These are phyloP conservation scores for Smutsia gigantea DNA, from an alignment of 2,797 vertebrate genomes.

Conservation along the genomic window DNA sequence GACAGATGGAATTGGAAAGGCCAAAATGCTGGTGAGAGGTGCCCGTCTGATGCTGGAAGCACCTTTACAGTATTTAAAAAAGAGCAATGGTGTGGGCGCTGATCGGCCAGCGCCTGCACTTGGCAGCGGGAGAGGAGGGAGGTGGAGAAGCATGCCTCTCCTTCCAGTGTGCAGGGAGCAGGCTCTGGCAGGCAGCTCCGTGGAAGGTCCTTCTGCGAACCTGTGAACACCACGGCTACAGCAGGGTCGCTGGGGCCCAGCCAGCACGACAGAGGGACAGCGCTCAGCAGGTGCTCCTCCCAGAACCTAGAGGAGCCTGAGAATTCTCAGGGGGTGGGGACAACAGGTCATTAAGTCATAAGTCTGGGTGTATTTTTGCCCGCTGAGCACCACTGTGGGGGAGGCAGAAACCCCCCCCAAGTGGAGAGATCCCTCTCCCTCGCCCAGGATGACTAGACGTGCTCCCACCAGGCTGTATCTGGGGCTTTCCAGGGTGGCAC, in stretches of 20 bases:
- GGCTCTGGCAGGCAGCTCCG: neutral
- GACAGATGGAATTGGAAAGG: neutral
- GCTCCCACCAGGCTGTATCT: neutral
- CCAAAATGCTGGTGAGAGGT: fast-evolving
- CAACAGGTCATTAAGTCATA: fast-evolving
- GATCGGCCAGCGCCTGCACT: neutral
- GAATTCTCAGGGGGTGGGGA: neutral
- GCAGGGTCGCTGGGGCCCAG: fast-evolving
- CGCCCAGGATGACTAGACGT: fast-evolving
- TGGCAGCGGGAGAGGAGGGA: neutral
- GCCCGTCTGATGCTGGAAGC: fast-evolving
- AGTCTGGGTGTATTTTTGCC: fast-evolving
- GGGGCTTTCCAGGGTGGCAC: neutral
- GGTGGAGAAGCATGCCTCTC: neutral
- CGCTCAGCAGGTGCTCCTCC: neutral
- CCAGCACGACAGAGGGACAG: neutral
- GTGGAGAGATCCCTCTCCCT: neutral
- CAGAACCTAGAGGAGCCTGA: neutral
- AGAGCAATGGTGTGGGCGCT: neutral
- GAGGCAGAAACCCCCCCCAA: no score
- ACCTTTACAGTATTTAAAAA: neutral
- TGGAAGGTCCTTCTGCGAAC: neutral
- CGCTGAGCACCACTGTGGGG: neutral
- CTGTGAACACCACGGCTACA: neutral
- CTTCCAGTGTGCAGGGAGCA: fast-evolving